Percentiles rank a stretch among this genome's conserved stretches.
phyloP scores from a whole-genome alignment of 2,797 vertebrate species.

The Pangasius sanitwongsei region DNA sequence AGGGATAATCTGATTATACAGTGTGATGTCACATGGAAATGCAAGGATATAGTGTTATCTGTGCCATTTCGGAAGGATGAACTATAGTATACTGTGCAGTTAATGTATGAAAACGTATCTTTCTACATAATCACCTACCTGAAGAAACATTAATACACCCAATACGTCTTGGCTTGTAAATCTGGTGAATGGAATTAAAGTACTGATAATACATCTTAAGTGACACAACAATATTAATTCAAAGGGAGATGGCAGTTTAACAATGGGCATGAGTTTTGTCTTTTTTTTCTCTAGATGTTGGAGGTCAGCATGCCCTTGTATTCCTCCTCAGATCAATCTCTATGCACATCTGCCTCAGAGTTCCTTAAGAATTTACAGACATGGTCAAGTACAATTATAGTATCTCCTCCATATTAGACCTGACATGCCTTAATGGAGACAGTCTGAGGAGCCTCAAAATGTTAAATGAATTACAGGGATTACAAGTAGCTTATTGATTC shows the following conservation, averaged over 20 bases:
- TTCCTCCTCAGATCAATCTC: neutral
- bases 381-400: constrained; percentile 66
- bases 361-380: constrained; percentile 60
- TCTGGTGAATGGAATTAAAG: neutral
- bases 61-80: neutral
- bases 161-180: neutral
- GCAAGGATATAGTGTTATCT: neutral
- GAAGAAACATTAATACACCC: too few relatives aligned
- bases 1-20: neutral
- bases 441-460: constrained; percentile 57
- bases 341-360: constrained; percentile 62
- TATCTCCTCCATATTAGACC: constrained; percentile 62
- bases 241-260: neutral
- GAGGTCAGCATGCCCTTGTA: neutral
- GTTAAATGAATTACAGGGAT: constrained; percentile 63
- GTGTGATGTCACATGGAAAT: neutral
- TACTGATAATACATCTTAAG: neutral
- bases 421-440: constrained; percentile 63
- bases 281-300: neutral
- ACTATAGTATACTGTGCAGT: neutral
- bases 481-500: constrained; percentile 67
- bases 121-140: neutral
- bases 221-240: neutral
- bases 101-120: neutral
- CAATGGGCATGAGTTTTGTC: neutral